These are phyloP conservation scores for Drosophila nasuta DNA, from an alignment of 1,140 invertebrate species.

Conservation along the genomic window DNA sequence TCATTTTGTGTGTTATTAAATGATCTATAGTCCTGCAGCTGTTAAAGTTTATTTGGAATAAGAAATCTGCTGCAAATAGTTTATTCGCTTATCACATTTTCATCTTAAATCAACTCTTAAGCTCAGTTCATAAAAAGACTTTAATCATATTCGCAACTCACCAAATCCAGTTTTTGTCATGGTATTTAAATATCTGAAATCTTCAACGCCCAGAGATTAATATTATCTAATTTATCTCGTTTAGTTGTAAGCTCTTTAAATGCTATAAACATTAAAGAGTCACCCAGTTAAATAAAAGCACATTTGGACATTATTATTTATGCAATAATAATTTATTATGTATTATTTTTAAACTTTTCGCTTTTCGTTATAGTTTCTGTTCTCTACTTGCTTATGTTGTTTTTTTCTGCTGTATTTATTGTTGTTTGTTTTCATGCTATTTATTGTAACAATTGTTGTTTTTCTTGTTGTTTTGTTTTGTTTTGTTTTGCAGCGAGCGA, in stretches of 20 bases:
- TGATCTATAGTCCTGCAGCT: slow-evolving; percentile 9
- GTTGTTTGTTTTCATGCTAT: slow-evolving; percentile 60
- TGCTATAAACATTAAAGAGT: neutral
- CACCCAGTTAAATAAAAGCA: neutral
- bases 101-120: neutral
- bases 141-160: too few species aligned
- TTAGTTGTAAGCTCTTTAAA: neutral
- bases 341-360: slow-evolving; percentile 81
- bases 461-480: neutral
- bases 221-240: neutral
- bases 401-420: slow-evolving; percentile 12
- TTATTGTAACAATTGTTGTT: slow-evolving; percentile 70
- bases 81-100: neutral
- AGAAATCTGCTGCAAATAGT: neutral
- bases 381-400: slow-evolving; percentile 36
- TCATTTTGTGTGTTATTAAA: slow-evolving; percentile 12
- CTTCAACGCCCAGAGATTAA: neutral
- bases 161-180: neutral
- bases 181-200: neutral
- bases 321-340: slow-evolving; percentile 82
- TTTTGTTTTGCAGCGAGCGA: slow-evolving; percentile 54
- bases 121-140: neutral
- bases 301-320: slow-evolving; percentile 47
- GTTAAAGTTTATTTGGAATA: neutral
- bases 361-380: slow-evolving; percentile 60